phyloP scores from a whole-genome alignment of 2,797 vertebrate species.

The Trematomus bernacchii region DNA sequence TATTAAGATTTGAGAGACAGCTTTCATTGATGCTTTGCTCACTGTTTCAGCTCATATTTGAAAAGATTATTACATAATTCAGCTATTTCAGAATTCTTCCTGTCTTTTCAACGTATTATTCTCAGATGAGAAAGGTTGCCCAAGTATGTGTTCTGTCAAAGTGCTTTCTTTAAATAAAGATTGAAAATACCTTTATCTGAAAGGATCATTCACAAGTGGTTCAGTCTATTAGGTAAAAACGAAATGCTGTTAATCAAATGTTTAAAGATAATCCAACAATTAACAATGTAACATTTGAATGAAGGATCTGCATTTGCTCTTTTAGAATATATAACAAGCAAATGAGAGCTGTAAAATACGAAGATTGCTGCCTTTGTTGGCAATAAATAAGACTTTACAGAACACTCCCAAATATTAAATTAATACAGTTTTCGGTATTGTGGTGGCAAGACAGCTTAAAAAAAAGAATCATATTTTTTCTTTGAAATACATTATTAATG shows the following conservation, averaged over 20 bases:
- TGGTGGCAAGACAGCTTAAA: not conserved
- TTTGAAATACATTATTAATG: not conserved
- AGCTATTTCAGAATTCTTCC: not conserved
- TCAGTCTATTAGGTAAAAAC: not conserved
- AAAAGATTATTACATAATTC: not conserved
- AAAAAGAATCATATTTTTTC: not conserved
- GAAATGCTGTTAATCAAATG: not conserved
- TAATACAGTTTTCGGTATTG: not conserved
- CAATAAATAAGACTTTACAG: not conserved
- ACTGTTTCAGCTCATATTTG: not conserved
- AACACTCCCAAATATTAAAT: not conserved
- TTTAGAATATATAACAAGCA: not conserved
- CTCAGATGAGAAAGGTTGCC: not conserved
- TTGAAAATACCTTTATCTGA: not conserved
- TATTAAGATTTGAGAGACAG: not conserved
- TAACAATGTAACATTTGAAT: not conserved
- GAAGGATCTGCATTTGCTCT: not conserved
- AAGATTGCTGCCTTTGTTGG: not conserved
- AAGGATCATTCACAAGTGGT: not conserved
- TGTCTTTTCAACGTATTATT: not conserved
- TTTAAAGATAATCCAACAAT: not conserved
- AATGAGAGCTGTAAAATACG: not conserved
- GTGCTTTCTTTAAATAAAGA: conserved; percentile 1
- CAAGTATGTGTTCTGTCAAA: not conserved
- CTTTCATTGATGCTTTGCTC: not conserved